Conservation (phyloP, 2,797 vertebrate genomes). For the Heliangelus exortis region DNA sequence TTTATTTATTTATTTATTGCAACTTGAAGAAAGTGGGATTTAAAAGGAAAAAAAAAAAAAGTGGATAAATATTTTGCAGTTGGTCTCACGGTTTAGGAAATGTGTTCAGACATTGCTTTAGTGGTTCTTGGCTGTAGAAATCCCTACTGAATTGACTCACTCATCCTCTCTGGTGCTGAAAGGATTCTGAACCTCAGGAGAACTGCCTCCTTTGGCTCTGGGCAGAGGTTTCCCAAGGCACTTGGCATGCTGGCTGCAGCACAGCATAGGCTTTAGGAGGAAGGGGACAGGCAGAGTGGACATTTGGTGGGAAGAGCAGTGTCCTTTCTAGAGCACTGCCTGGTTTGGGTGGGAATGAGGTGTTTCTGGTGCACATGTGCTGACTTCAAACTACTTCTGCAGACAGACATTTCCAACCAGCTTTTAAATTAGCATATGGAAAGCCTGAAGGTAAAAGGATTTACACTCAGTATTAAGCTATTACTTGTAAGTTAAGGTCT, state of each 20-base stretch:
- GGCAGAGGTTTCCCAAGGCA: accelerated
- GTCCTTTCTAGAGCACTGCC: background rate
- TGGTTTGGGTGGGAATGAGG: background rate
- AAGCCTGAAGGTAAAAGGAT: background rate
- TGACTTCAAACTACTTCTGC: background rate
- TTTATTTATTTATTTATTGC: background rate
- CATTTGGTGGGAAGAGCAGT: background rate
- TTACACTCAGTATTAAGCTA: background rate
- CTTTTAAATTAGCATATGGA: background rate
- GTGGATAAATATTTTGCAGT: slow-evolving; percentile 37
- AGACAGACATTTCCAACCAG: background rate
- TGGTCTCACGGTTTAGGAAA: background rate
- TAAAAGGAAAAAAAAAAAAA: background rate
- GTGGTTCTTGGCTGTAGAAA: background rate
- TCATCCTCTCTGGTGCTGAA: background rate
- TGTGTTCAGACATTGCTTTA: slow-evolving; percentile 36
- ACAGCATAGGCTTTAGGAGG: accelerated
- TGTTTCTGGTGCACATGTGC: background rate
- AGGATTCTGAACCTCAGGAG: background rate
- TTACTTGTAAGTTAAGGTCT: background rate
- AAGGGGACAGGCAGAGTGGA: background rate
- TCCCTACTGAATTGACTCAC: background rate
- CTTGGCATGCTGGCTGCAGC: background rate
- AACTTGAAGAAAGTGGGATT: background rate
- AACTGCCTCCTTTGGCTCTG: background rate